Percentiles rank a stretch among this genome's conserved stretches.
These are phyloP conservation scores for Zaprionus camerounensis DNA, from an alignment of 1,140 invertebrate species.

Conservation along the genomic window DNA sequence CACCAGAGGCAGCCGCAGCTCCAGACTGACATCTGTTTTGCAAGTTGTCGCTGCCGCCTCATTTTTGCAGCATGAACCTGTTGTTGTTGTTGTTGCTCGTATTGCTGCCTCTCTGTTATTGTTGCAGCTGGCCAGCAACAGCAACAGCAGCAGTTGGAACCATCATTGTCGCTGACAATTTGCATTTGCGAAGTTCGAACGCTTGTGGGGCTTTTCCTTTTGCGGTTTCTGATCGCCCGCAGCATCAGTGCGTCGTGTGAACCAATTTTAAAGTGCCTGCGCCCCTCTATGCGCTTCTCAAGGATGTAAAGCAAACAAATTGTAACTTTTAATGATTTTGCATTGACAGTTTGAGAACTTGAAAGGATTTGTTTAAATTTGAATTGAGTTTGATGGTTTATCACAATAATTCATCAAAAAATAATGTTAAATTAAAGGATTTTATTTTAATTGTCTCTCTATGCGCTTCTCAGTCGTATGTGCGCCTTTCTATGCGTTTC, in stretches of 20 bases:
- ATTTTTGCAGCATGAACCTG: conserved; percentile 49
- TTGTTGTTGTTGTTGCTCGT: conserved; percentile 49
- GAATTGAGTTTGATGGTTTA: no score
- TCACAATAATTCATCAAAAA: no score
- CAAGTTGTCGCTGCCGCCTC: conserved; percentile 38
- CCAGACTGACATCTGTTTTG: conserved; percentile 72
- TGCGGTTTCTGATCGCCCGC: conserved; percentile 45
- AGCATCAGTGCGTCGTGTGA: conserved; percentile 47
- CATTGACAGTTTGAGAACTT: background rate
- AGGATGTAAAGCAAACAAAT: background rate
- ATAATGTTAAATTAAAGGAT: no score
- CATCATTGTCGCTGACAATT: conserved; percentile 54
- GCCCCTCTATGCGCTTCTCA: conserved; percentile 27
- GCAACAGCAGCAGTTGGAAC: conserved; percentile 51
- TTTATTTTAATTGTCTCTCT: no score
- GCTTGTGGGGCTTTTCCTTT: conserved; percentile 75
- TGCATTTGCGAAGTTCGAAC: conserved; percentile 45
- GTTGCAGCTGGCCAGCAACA: conserved; percentile 62
- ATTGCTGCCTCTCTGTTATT: conserved; percentile 30
- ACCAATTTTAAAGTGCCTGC: conserved; percentile 26
- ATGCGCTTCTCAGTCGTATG: no score
- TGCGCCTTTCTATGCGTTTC: no score
- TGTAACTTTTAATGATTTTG: background rate
- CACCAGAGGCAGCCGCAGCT: conserved; percentile 1
- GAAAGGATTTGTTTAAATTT: no score